Evolutionary conservation across 2,113 vertebrate genomes (phyloP), one percentile per base, ranked within the genome.

Genomic region (Camelus bactrianus): DNA sequence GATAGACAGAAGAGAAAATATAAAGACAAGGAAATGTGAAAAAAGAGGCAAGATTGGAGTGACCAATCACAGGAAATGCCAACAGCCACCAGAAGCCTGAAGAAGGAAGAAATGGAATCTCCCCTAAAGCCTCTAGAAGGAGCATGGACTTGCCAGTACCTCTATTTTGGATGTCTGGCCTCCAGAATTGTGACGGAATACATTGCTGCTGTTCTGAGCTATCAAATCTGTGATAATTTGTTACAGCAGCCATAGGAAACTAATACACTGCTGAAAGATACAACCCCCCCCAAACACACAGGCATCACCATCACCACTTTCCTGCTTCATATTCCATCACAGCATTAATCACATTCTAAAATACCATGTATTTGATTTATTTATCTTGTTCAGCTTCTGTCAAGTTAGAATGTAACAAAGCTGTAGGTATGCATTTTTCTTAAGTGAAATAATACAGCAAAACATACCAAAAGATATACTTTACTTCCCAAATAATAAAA

Each of bases 61-160:
- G 28, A 58, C 28, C 8, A 69, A 8, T 1, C 4, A 22, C 20
- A 48, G n/a, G 20, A 19, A 79, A 16, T 7, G 3, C 22, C 10
- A 16, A 30, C 15, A 81, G n/a, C 28, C 8, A 48, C 32, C 35
- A 19, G 30, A 60, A 69, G 20, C 28, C 58, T 8, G 20, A 65
- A 81, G 22, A 14, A 8, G 0, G 54, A 14, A 76, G 16, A 12
- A 75, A 26, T 4, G 6, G 22, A 35, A 17, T 19, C 12, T 58
- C 1, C 22, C 30, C 32, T 22, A 6, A 12, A 73, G 22, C 35
- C 12, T 67, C 13, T 56, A 17, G 5, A n/a, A 28, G 46, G 9
- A 90, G 6, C 7, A 12, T 0, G 28, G 5, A 1, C 4, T 24
- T 24, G 5, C 8, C 8, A 20, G n/a, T 0, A 42, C 38, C 38